phyloP scores from a whole-genome alignment of 2,113 vertebrate genomes.

The Meriones unguiculatus region DNA sequence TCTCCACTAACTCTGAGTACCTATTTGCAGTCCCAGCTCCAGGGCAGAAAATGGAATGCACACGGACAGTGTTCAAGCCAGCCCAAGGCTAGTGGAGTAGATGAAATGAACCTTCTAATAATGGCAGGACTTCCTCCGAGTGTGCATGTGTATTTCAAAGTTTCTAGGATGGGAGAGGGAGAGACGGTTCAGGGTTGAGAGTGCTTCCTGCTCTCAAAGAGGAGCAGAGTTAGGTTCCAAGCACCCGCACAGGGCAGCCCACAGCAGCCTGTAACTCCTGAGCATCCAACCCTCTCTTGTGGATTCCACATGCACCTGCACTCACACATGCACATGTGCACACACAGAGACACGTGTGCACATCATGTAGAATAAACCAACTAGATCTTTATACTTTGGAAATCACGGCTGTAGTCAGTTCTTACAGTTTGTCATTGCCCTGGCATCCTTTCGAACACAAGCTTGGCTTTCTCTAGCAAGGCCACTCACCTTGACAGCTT shows the following conservation, averaged over 20 bases:
- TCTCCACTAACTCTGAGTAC: conserved; percentile 43
- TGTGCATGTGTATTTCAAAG: neutral
- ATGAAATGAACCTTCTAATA: neutral
- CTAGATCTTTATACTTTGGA: neutral
- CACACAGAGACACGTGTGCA: neutral
- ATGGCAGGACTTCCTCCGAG: neutral
- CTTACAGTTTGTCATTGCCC: neutral
- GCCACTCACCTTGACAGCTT: neutral
- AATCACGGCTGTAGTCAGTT: neutral
- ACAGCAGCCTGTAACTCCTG: neutral
- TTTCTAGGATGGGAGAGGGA: neutral
- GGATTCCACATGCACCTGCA: neutral
- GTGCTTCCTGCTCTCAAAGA: neutral
- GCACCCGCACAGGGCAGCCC: too few relatives aligned
- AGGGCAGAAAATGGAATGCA: neutral
- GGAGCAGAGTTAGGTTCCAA: neutral
- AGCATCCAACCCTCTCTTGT: neutral
- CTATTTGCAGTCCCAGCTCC: neutral
- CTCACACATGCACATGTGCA: neutral
- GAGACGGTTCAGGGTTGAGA: neutral
- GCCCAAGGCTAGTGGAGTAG: neutral
- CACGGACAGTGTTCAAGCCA: accelerated
- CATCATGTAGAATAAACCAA: neutral
- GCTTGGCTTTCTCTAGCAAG: neutral
- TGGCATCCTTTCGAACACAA: neutral